Percentiles rank a stretch among this genome's conserved stretches.
phyloP scores from a whole-genome alignment of 1,140 invertebrate species.

The Teleopsis dalmanni region DNA sequence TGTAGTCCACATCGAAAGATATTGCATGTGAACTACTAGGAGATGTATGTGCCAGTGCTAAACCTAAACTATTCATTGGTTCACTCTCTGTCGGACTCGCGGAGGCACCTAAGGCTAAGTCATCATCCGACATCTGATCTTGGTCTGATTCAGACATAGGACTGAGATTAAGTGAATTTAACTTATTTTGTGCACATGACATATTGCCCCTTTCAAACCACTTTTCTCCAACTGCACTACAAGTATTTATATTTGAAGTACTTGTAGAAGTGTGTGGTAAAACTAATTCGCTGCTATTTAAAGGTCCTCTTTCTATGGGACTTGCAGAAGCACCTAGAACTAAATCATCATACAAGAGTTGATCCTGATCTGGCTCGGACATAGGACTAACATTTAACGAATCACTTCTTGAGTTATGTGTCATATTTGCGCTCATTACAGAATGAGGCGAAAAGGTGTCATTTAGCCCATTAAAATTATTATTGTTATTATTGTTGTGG shows the following conservation, averaged over 20 bases:
- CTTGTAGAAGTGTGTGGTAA: no score
- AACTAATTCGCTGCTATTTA: no score
- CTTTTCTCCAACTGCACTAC: no score
- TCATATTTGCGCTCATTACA: slow-evolving; percentile 20
- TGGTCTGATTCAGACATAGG: slow-evolving; percentile 31
- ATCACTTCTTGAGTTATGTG: slow-evolving; percentile 16
- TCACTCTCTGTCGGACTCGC: slow-evolving; percentile 49
- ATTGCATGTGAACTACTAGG: slow-evolving; percentile 3
- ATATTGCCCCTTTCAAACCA: no score
- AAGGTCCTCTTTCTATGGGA: slow-evolving; percentile 43
- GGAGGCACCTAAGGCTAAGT: slow-evolving; percentile 49
- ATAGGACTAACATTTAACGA: slow-evolving; percentile 31
- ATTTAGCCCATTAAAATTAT: neutral
- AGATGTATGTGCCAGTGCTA: slow-evolving; percentile 9
- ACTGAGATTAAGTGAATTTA: slow-evolving; percentile 35
- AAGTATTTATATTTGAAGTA: no score
- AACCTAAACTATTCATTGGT: slow-evolving; percentile 9
- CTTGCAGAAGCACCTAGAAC: slow-evolving; percentile 51
- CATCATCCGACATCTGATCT: slow-evolving; percentile 45
- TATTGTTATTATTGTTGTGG: neutral
- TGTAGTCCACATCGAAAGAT: neutral
- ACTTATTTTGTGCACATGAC: no score
- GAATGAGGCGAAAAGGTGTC: slow-evolving; percentile 12
- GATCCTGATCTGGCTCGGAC: no score
- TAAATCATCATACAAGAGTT: slow-evolving; percentile 48